Evolutionary conservation across 2,113 vertebrate genomes (phyloP), one percentile per base, ranked within the genome.

Genomic region (Orientallactaga bullata): DNA sequence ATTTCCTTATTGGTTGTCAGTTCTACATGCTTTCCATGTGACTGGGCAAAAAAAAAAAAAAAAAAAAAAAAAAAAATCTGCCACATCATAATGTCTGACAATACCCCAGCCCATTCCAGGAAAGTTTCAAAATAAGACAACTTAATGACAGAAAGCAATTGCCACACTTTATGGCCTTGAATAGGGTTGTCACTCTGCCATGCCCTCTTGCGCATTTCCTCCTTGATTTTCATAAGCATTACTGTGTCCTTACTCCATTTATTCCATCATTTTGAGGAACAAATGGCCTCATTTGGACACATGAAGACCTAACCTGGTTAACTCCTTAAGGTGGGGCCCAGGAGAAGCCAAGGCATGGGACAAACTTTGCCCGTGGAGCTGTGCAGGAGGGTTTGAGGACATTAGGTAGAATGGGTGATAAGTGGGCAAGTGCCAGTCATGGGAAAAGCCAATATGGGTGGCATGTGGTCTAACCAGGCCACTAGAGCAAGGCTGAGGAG

Each of bases 101-200:
- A 94, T 35, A 81, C 68, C 66, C 66, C 32, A 26, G n/a, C 82
- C 79, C 8, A 47, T 96, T 92, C 74, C 95, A 69, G 86, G 91
- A 95, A 97, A 90, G 58, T 96, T 95, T 94, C 93, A 86, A 63
- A 95, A 95, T 58, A 83, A 89, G 86, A 92, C 76, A 77, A 90
- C 66, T 92, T 23, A n/a, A 84, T 78, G 77, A 74, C 81, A 84
- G 80, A 95, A 47, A 94, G 26, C 71, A 81, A 63, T 93, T 90
- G 66, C 94, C 58, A 91, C 90, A 37, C 58, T 72, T 66, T 60
- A 72, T 79, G 60, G 78, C 28, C 76, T 92, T 47, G 35, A 72
- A 83, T 30, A 24, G 83, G 74, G 61, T 85, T 90, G 85, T 90
- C 83, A 93, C 55, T 10, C 30, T 0, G 37, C 74, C n/a, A 32